Evolutionary conservation across 2,888 invertebrate genomes (phyloP).

Genomic region (Ornithoptera priamus): DNA sequence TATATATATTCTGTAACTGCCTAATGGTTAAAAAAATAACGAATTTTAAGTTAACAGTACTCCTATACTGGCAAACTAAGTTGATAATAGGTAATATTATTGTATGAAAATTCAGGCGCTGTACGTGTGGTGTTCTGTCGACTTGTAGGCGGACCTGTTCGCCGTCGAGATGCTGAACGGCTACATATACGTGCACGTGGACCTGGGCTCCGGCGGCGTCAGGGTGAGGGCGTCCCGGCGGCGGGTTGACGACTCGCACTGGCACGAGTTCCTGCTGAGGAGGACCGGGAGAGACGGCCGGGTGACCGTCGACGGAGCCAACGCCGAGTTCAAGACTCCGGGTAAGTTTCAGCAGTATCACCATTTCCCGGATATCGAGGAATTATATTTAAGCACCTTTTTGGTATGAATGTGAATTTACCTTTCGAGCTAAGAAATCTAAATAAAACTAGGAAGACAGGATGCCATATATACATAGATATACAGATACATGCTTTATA

Average conservation of each 20-base stretch:
- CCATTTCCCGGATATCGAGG: not conserved
- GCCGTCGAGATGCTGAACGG: slow-evolving; percentile 97
- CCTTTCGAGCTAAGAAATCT: no score
- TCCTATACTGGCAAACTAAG: no score
- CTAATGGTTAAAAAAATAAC: no score
- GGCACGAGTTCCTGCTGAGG: slow-evolving; percentile 94
- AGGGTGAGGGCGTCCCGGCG: slow-evolving; percentile 90
- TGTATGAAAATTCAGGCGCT: no score
- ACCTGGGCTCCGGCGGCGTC: slow-evolving; percentile 94
- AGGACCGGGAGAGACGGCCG: slow-evolving; percentile 91
- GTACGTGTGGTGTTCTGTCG: no score
- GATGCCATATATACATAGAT: no score
- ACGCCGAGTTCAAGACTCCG: slow-evolving; percentile 93
- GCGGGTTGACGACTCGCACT: slow-evolving; percentile 93
- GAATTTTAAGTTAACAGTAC: no score
- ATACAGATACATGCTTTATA: not conserved
- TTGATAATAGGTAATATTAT: no score
- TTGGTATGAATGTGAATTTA: no score
- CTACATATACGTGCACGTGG: slow-evolving; percentile 94
- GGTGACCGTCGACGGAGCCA: slow-evolving; percentile 92
- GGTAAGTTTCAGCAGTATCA: slow-evolving; percentile 70
- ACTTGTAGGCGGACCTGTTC: slow-evolving; percentile 90
- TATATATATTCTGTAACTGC: no score
- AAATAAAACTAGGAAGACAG: no score
- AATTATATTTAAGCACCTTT: not conserved